phyloP scores from a whole-genome alignment of 2,797 vertebrate genomes.

The Acipenser oxyrinchus region DNA sequence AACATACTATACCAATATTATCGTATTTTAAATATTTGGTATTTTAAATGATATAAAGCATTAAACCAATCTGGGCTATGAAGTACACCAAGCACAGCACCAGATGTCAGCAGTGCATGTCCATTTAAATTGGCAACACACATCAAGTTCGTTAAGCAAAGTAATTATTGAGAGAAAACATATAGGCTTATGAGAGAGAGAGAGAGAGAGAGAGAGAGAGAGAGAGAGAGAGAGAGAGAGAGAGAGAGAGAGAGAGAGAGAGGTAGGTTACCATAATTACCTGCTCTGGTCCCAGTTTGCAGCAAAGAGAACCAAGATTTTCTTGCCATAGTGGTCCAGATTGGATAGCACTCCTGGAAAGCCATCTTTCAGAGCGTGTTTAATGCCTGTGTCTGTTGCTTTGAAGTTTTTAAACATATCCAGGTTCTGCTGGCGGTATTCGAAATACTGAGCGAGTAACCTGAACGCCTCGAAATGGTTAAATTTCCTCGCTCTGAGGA shows the following conservation, averaged over 20 bases:
- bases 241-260: not conserved
- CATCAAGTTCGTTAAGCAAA: too few relatives aligned
- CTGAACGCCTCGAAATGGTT: constrained; percentile 97
- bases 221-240: not conserved
- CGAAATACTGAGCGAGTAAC: constrained; percentile 93
- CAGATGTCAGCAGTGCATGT: too few relatives aligned
- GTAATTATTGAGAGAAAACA: too few relatives aligned
- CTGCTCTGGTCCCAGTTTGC: constrained; percentile 99
- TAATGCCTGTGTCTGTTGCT: constrained; percentile 93
- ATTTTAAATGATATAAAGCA: too few relatives aligned
- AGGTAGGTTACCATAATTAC: constrained; percentile 49
- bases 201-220: too few relatives aligned
- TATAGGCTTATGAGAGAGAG: too few relatives aligned
- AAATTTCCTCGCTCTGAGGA: constrained; percentile 92
- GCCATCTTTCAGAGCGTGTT: constrained; percentile 93
- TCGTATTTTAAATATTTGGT: too few relatives aligned
- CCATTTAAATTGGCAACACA: too few relatives aligned
- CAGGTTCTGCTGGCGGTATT: constrained; percentile 95
- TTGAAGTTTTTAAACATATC: constrained; percentile 99
- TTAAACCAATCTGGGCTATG: too few relatives aligned
- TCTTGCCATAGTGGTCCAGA: constrained; percentile 92
- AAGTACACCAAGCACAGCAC: too few relatives aligned
- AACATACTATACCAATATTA: too few relatives aligned
- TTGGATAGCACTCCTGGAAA: constrained; percentile 92
- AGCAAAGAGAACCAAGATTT: constrained; percentile 90